phyloP scores from a whole-genome alignment of 92 coral and sea anemone species.

The Palythoa grandis region DNA sequence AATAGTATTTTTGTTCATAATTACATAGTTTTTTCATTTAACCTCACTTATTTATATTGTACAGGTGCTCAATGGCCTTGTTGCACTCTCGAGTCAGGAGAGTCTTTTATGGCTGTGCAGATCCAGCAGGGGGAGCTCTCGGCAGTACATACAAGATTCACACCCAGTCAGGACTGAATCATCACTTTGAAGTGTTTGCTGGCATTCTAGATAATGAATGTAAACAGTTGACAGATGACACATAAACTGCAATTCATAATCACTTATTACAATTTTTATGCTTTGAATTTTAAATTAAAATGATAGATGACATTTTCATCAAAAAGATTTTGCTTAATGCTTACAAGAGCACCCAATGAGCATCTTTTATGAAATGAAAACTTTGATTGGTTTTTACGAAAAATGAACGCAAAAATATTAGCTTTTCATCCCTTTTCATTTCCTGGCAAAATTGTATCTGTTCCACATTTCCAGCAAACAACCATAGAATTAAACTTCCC shows the following conservation, averaged over 20 bases:
- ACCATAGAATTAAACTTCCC: no score
- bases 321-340: no score
- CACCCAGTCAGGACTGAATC: slow-evolving; percentile 83
- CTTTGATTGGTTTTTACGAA: no score
- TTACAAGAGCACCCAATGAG: no score
- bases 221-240: slow-evolving; percentile 25
- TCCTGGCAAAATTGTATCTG: no score
- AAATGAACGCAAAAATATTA: no score
- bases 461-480: no score
- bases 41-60: neutral
- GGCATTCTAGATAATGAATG: slow-evolving; percentile 79
- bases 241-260: neutral
- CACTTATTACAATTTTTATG: neutral
- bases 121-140: slow-evolving; percentile 69
- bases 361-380: no score
- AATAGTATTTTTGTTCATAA: no score
- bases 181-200: slow-evolving; percentile 89
- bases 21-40: neutral
- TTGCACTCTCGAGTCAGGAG: slow-evolving; percentile 93
- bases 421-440: no score
- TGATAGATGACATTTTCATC: no score
- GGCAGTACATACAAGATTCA: slow-evolving; percentile 87
- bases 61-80: slow-evolving; percentile 98
- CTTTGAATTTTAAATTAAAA: neutral
- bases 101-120: slow-evolving; percentile 81